These are phyloP conservation scores for Polyergus mexicanus DNA, from an alignment of 1,140 invertebrate species.

Conservation along the genomic window DNA sequence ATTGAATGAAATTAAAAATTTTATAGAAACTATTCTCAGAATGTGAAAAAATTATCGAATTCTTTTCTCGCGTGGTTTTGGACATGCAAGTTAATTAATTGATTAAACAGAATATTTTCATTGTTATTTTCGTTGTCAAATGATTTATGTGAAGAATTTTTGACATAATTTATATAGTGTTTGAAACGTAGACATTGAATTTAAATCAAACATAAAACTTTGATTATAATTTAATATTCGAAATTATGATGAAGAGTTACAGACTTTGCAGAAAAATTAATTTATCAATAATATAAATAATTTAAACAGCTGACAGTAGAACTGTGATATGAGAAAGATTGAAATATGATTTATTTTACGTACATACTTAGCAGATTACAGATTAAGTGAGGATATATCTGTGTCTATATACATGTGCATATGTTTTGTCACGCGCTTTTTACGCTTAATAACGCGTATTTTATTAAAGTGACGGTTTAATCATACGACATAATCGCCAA, in stretches of 20 bases:
- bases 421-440: neutral
- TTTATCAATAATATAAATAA: neutral
- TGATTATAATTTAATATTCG: neutral
- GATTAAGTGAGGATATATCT: neutral
- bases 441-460: constrained; percentile 17
- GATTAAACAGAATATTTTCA: neutral
- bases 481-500: neutral
- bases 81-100: constrained; percentile 10
- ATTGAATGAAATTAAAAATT: constrained; percentile 8
- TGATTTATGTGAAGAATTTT: too few species aligned
- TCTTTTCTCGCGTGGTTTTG: neutral
- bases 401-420: neutral
- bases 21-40: too few species aligned
- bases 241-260: neutral
- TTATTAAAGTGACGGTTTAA: constrained; percentile 12
- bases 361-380: neutral
- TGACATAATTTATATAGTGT: too few species aligned
- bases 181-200: neutral
- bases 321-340: neutral
- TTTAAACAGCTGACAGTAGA: neutral
- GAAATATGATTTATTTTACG: neutral
- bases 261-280: neutral
- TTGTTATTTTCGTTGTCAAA: neutral
- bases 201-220: neutral
- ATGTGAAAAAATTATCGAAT: too few species aligned